Evolutionary conservation across 2,888 invertebrate genomes (phyloP), one percentile per base, ranked within the genome.

Genomic region (Heteromurus nitidus): DNA sequence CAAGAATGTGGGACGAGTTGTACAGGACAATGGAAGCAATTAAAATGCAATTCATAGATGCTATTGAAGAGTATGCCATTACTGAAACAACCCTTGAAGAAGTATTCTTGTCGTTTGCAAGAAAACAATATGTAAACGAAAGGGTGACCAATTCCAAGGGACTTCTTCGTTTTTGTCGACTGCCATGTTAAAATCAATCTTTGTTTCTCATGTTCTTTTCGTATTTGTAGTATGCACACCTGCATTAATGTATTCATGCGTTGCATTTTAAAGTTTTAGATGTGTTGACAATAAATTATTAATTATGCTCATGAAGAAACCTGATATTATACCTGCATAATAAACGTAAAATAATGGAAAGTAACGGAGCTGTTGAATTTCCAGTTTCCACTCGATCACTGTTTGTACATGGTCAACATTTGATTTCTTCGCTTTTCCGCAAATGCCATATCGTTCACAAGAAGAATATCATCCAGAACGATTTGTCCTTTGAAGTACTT

Each of bases 81-180:
- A 88, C 88, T 67, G 90, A 90, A 80, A 90, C 90, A 1, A 90
- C 90, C 1, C 85, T 91, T 47, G 90, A 91, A 85, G 90, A 91
- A 86, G 89, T 91, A 22, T 91, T 91, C 86, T 87, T 91, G 11
- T 81, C 89, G 88, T 84, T 91, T 90, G 89, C 90, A 30, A 62
- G 74, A 13, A 68, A 73, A 50, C 85, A 85, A 28, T 85, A 82
- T 65, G 65, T 69, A 20, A 58, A 83, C 65, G 65, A 65, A 65
- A 42, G 65, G 16, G 24, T 31, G 11, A 62, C 31, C 58, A 9
- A 26, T 22, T 18, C 50, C 18, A 50, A 50, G 9, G 50, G 50
- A 50, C 20, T 50, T 18, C 9, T 9, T 50, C 50, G 50, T 44
- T n/a, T 44, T 9, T 9, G 44, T 44, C 2, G 2, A 3, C 9